Conservation (phyloP, 2,888 invertebrate species). For the Cloeon dipterum region DNA sequence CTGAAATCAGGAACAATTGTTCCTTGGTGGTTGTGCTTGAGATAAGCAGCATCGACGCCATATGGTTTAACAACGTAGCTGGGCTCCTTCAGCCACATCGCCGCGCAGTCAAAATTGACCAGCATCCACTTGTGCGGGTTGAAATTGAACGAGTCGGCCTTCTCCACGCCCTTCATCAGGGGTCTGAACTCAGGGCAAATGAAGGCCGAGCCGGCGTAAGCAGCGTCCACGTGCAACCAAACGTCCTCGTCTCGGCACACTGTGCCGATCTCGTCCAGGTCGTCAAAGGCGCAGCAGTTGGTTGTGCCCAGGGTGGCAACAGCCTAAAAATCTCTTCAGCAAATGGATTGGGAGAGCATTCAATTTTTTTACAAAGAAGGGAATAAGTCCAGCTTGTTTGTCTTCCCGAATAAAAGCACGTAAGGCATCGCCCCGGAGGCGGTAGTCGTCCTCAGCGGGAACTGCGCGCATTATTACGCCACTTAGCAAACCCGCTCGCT, state of each 20-base stretch:
- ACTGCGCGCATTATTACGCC: slow-evolving; percentile 60
- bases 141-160: slow-evolving; percentile 90
- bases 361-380: slow-evolving; percentile 31
- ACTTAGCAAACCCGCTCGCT: slow-evolving; percentile 31
- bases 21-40: slow-evolving; percentile 83
- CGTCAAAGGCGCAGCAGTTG: slow-evolving; percentile 86
- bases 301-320: slow-evolving; percentile 88
- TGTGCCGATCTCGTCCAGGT: slow-evolving; percentile 65
- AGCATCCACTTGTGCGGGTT: slow-evolving; percentile 99
- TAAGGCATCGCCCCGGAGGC: slow-evolving; percentile 16
- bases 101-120: slow-evolving; percentile 97
- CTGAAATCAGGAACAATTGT: slow-evolving; percentile 82
- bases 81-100: slow-evolving; percentile 87
- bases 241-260: slow-evolving; percentile 53
- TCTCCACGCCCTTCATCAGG: slow-evolving; percentile 68
- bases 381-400: slow-evolving; percentile 25
- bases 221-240: slow-evolving; percentile 94
- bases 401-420: slow-evolving; percentile 22
- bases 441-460: slow-evolving; percentile 23
- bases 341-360: too few species aligned
- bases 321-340: slow-evolving; percentile 24
- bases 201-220: slow-evolving; percentile 90
- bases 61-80: slow-evolving; percentile 82
- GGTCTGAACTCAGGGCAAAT: slow-evolving; percentile 92
- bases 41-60: slow-evolving; percentile 89